Evolutionary conservation across 2,113 vertebrate genomes (phyloP).

Genomic region (Onychostruthus taczanowskii): DNA sequence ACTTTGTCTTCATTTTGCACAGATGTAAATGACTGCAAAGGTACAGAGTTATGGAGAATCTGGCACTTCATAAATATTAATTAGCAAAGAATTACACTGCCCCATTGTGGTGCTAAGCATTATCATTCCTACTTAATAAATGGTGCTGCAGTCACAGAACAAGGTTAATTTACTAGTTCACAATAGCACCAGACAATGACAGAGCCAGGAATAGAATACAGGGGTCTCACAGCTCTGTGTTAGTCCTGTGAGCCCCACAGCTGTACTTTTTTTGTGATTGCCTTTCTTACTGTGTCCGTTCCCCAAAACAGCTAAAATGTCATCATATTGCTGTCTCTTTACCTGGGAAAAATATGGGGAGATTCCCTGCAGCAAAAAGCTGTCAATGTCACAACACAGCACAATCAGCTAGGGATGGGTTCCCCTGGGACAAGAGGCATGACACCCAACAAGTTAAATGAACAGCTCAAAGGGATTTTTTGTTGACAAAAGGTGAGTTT

Average conservation of each 20-base stretch:
- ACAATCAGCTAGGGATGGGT: not conserved
- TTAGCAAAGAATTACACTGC: conserved; percentile 54
- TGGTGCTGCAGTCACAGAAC: not conserved
- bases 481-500: not conserved
- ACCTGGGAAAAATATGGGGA: not conserved
- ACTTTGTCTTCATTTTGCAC: conserved; percentile 12
- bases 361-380: conserved; percentile 33
- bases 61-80: conserved; percentile 51
- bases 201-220: not conserved
- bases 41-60: not conserved
- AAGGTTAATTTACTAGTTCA: conserved; percentile 21
- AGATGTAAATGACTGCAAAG: not conserved
- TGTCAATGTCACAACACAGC: conserved; percentile 23
- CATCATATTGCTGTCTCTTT: not conserved
- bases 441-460: not conserved
- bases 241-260: not conserved
- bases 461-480: not conserved
- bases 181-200: not conserved
- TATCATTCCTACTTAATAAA: conserved; percentile 5
- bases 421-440: not conserved
- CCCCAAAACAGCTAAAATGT: conserved; percentile 6
- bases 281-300: not conserved
- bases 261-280: not conserved
- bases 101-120: conserved; percentile 23
- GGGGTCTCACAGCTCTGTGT: not conserved